Percentiles rank a stretch among this genome's conserved stretches.
Conservation (phyloP, 2,888 invertebrate species). For the Cerceris rybyensis region DNA sequence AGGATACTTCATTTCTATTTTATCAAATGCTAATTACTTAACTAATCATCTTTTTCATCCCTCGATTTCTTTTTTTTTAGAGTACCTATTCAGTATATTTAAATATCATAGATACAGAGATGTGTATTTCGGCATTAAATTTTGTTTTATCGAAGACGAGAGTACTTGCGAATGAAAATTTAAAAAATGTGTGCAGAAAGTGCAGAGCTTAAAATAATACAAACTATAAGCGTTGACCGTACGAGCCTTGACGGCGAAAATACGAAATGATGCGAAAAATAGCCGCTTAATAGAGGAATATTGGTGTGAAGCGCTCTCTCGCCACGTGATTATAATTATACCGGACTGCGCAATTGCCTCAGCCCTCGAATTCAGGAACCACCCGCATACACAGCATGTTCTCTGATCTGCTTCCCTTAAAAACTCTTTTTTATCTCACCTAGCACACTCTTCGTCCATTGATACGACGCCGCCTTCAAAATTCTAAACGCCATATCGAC, state of each 20-base stretch:
- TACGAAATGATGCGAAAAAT: slow-evolving; percentile 71
- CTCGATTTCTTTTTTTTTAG: too few relatives aligned
- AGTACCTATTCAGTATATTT: too few relatives aligned
- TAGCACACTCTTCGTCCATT: slow-evolving; percentile 1
- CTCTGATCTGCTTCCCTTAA: slow-evolving; percentile 12
- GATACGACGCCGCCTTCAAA: neutral
- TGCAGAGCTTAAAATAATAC: neutral
- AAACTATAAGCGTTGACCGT: slow-evolving; percentile 10
- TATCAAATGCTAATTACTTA: too few relatives aligned
- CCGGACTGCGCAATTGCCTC: slow-evolving; percentile 70
- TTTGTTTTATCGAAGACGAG: too few relatives aligned
- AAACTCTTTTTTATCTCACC: slow-evolving; percentile 5
- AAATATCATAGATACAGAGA: too few relatives aligned
- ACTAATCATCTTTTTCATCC: too few relatives aligned
- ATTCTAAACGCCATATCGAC: neutral
- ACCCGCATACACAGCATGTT: neutral
- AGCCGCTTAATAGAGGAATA: slow-evolving; percentile 73
- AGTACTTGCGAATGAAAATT: too few relatives aligned
- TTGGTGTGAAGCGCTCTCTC: slow-evolving; percentile 71
- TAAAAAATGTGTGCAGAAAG: neutral
- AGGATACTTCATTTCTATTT: too few relatives aligned
- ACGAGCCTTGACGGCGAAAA: slow-evolving; percentile 5
- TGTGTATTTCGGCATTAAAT: too few relatives aligned
- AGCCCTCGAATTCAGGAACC: slow-evolving; percentile 20
- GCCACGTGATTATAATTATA: slow-evolving; percentile 75